phyloP scores from a whole-genome alignment of 2,113 vertebrate species.

The Suricata suricatta region DNA sequence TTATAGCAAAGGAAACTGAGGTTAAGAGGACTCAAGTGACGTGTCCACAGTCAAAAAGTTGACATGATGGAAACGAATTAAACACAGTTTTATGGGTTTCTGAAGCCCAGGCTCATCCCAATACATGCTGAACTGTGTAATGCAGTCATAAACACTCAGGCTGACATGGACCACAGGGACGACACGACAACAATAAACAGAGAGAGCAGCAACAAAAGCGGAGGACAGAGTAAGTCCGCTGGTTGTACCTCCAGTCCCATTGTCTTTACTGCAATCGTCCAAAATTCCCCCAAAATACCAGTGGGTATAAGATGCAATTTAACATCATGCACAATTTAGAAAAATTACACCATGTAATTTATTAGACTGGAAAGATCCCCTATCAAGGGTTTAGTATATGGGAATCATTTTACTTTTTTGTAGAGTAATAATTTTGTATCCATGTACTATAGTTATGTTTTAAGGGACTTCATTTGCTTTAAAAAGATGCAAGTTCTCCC shows the following conservation, averaged over 20 bases:
- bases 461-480: background rate
- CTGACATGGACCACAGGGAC: background rate
- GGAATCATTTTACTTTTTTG: slow-evolving; percentile 21
- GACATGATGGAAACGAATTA: background rate
- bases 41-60: background rate
- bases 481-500: background rate
- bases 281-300: background rate
- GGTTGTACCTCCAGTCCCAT: background rate
- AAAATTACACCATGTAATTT: background rate
- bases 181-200: background rate
- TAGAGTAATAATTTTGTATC: background rate
- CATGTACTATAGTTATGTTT: background rate
- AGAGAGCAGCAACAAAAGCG: background rate
- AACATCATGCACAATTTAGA: background rate
- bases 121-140: background rate
- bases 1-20: background rate
- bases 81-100: background rate
- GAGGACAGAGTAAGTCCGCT: background rate
- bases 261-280: background rate
- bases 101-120: background rate
- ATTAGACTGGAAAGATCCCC: background rate
- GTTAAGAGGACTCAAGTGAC: background rate
- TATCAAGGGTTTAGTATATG: background rate
- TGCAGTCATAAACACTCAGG: background rate
- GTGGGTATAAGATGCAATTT: background rate